Evolutionary conservation across 2,888 invertebrate species (phyloP).

Genomic region (Sicus ferrugineus): DNA sequence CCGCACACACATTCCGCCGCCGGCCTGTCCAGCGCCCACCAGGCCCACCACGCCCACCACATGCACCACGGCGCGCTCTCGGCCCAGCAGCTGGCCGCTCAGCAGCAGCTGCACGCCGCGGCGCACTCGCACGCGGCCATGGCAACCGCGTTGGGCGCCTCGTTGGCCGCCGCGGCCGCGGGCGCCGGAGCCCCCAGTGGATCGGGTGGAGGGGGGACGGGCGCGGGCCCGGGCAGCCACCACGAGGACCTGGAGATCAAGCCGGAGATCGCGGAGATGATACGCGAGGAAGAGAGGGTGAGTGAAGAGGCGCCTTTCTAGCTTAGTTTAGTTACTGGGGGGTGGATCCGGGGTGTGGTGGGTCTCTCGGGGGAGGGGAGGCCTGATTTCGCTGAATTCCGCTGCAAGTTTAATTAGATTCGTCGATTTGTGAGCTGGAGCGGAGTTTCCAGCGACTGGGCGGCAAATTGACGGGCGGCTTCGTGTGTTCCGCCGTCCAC

Average conservation of each 20-base stretch:
- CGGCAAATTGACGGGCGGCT: not conserved
- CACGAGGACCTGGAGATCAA: constrained; percentile 89
- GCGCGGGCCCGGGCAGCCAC: constrained; percentile 60
- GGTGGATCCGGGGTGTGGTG: not conserved
- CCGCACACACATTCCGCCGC: constrained; percentile 56
- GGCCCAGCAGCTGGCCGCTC: constrained; percentile 56
- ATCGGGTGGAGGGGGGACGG: constrained; percentile 52
- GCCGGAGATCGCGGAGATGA: constrained; percentile 95
- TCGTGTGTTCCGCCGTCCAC: not conserved
- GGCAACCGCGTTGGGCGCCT: constrained; percentile 58
- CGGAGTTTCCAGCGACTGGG: constrained; percentile 6
- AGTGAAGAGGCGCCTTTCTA: constrained; percentile 65
- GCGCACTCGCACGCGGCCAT: constrained; percentile 60
- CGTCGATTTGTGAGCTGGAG: constrained; percentile 24
- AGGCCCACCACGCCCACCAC: constrained; percentile 32
- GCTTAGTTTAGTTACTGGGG: not conserved
- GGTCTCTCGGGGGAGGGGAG: not conserved
- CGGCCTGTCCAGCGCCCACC: constrained; percentile 46
- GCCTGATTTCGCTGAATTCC: not conserved
- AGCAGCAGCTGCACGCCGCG: constrained; percentile 54
- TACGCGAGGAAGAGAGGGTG: constrained; percentile 94
- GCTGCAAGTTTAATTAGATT: constrained; percentile 30
- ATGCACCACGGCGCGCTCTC: constrained; percentile 48
- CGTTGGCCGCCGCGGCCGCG: constrained; percentile 54
- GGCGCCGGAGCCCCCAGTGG: constrained; percentile 59